A percentile compares a stretch with the other conserved stretches of the same genome.
These are phyloP conservation scores for Lasioglossum baleicum DNA, from an alignment of 1,140 invertebrate genomes.

Conservation along the genomic window DNA sequence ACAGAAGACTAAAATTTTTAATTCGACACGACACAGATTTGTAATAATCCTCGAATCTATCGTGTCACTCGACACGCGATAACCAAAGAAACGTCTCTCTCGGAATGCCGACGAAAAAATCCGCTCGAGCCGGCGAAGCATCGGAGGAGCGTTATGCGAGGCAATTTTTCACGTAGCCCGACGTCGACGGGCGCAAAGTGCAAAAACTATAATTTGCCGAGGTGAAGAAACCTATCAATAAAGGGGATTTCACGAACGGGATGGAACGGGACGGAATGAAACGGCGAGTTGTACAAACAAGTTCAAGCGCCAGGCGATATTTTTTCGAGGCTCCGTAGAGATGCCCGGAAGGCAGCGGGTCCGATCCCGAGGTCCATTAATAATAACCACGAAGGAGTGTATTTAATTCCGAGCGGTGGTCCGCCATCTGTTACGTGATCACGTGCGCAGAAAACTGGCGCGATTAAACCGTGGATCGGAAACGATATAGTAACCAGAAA, in stretches of 20 bases:
- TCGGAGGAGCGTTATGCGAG: too few relatives aligned
- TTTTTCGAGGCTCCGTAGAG: not conserved
- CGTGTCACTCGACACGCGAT: not conserved
- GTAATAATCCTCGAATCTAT: not conserved
- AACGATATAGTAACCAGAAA: constrained; percentile 10
- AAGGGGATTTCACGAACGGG: constrained; percentile 1
- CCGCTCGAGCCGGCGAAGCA: not conserved
- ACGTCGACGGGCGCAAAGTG: not conserved
- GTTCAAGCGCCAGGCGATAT: not conserved
- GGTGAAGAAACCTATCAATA: constrained; percentile 18
- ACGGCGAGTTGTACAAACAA: constrained; percentile 9
- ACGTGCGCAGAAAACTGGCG: not conserved
- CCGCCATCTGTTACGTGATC: constrained; percentile 17
- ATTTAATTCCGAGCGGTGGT: not conserved
- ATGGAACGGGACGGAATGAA: too few relatives aligned
- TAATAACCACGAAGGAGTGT: not conserved
- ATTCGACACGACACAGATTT: not conserved
- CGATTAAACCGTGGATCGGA: not conserved
- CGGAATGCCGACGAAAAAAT: not conserved
- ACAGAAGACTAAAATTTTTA: too few relatives aligned
- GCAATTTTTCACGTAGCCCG: not conserved
- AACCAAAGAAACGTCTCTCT: not conserved
- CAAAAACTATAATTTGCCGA: constrained; percentile 10
- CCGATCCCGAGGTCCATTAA: not conserved
- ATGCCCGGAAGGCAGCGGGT: not conserved